Evolutionary conservation across 2,113 vertebrate genomes (phyloP), one percentile per base, ranked within the genome.

Genomic region (Ceyx melanurus): DNA sequence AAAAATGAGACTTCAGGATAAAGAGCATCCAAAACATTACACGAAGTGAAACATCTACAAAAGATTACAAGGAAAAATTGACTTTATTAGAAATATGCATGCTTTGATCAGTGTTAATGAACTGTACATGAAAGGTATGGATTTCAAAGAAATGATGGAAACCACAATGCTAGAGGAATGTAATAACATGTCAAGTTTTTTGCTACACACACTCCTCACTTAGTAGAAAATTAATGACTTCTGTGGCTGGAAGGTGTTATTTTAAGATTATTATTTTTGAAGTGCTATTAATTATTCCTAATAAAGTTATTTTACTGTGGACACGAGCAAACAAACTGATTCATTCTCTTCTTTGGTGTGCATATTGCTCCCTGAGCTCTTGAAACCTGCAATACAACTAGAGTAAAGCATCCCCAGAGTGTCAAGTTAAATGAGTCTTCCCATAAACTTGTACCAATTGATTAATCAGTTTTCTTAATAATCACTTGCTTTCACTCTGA

Each of bases 81-180:
- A 85, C 88, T 94, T 86, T 90, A 90, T 94, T 96, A 88, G 93
- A 65, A 94, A 86, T 75, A 89, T 57, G 56, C 1, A 16, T 91
- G 72, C 91, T 95, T 95, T 97, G 88, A 93, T 96, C 82, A 95
- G 65, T 51, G 83, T 64, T 96, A 97, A 96, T 82, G 74, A 95
- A 78, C 70, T 92, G 53, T 56, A 87, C 72, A 91, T 94, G 91
- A 96, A 97, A 95, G 76, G 53, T 74, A 84, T 54, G 48, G 62
- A 84, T 95, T 96, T 96, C 88, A 96, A 89, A 81, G 75, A 82
- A 94, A 67, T 94, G 21, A 88, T 82, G 56, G 84, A 86, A 96
- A 83, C 20, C 43, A 28, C 33, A 90, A 5, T 81, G 68, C 64
- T 91, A 40, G 35, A 67, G 48, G 64, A 96, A 89, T 82, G 65